These are phyloP conservation scores for Anthopleura xanthogrammica DNA, from an alignment of 92 coral and sea anemone species.

Conservation along the genomic window DNA sequence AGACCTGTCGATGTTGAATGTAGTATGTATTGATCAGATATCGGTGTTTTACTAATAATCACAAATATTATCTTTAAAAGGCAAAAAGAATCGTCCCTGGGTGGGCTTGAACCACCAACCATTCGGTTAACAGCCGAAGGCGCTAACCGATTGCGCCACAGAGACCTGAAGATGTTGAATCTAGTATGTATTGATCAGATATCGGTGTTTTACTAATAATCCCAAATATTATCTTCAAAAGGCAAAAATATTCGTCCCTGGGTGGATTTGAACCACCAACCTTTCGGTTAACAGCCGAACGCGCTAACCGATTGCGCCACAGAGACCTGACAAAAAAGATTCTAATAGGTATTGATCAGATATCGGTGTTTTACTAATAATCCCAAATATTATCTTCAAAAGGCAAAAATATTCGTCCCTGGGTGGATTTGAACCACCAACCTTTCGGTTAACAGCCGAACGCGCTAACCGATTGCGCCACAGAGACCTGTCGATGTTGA, in stretches of 20 bases:
- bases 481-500: no score
- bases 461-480: slow-evolving; percentile 99
- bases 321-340: slow-evolving; percentile 77
- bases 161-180: slow-evolving; percentile 41
- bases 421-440: slow-evolving; percentile 99
- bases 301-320: slow-evolving; percentile 99
- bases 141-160: slow-evolving; percentile 99
- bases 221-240: no score
- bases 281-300: slow-evolving; percentile 99
- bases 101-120: slow-evolving; percentile 93
- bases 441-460: slow-evolving; percentile 99
- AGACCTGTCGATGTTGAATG: slow-evolving; percentile 30
- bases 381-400: no score
- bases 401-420: no score
- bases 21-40: no score
- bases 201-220: no score
- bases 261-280: slow-evolving; percentile 89
- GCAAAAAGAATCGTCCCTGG: slow-evolving; percentile 7
- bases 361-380: no score
- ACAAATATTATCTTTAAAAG: no score
- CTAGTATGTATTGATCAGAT: no score
- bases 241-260: slow-evolving; percentile 13
- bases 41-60: no score
- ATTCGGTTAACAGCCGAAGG: slow-evolving; percentile 99
- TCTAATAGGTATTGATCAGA: no score